Percentiles rank a stretch among this genome's conserved stretches.
Evolutionary conservation across 2,113 vertebrate genomes (phyloP).

Genomic region (Brachyistius frenatus): DNA sequence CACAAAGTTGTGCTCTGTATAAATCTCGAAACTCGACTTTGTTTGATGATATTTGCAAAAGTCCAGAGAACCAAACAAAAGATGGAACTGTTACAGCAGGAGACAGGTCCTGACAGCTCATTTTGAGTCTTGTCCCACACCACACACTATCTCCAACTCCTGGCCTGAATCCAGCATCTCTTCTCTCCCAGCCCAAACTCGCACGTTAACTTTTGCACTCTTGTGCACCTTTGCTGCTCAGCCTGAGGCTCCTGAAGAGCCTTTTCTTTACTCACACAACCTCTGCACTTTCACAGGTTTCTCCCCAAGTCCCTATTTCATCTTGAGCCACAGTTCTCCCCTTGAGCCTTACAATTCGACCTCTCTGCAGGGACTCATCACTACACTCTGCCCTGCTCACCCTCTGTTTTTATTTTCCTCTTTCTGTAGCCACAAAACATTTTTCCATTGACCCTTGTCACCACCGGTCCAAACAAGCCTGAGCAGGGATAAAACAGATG

Average conservation of each 20-base stretch:
- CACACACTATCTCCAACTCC: neutral
- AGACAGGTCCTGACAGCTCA: conserved; percentile 18
- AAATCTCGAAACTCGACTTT: neutral
- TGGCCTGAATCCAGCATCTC: conserved; percentile 30
- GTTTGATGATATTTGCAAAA: neutral
- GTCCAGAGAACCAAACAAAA: neutral
- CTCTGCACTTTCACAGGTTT: conserved; percentile 25
- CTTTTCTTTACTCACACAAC: conserved; percentile 22
- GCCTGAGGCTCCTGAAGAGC: conserved; percentile 11
- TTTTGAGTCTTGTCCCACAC: conserved; percentile 16
- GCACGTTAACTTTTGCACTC: conserved; percentile 15
- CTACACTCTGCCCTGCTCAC: neutral
- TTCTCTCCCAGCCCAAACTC: conserved; percentile 8
- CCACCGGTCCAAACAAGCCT: neutral
- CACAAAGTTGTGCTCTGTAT: neutral
- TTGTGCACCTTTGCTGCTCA: conserved; percentile 3
- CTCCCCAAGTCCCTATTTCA: conserved; percentile 46
- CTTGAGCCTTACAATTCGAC: conserved; percentile 5
- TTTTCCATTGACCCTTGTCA: conserved; percentile 49
- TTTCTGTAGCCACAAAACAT: conserved; percentile 18
- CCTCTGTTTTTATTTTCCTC: conserved; percentile 34
- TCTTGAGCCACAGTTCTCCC: conserved; percentile 19
- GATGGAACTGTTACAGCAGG: neutral
- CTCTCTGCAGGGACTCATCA: conserved; percentile 28
- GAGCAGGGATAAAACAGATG: too few relatives aligned